These are phyloP conservation scores for Ptychoptera albimana DNA, from an alignment of 2,888 invertebrate species.

Conservation along the genomic window DNA sequence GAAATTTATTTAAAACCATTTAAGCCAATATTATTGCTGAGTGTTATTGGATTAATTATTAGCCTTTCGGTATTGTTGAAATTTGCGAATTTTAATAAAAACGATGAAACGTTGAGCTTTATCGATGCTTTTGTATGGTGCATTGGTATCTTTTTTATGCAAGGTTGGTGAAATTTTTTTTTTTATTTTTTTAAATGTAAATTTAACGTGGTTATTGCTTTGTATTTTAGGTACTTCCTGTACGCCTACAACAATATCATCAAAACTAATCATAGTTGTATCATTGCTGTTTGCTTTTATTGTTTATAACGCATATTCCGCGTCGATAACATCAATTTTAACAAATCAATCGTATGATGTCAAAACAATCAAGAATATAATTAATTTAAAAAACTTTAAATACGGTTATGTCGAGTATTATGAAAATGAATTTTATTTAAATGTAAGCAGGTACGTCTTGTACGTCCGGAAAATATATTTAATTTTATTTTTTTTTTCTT, in stretches of 20 bases:
- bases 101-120: neutral
- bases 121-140: conserved; percentile 2
- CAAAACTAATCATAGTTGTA: conserved; percentile 39
- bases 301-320: conserved; percentile 48
- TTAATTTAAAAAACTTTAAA: conserved; percentile 36
- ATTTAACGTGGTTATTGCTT: too few species aligned
- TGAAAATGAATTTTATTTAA: conserved; percentile 44
- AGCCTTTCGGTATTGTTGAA: conserved; percentile 26
- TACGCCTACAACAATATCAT: conserved; percentile 38
- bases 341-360: conserved; percentile 40
- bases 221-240: conserved; percentile 36
- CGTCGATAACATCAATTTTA: conserved; percentile 47
- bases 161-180: neutral
- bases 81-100: neutral
- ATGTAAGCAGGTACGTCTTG: too few species aligned
- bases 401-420: conserved; percentile 42
- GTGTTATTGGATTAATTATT: conserved; percentile 36
- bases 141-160: conserved; percentile 2
- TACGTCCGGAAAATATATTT: too few species aligned
- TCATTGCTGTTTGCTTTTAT: conserved; percentile 43
- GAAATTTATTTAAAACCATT: conserved; percentile 48
- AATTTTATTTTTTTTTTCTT: too few species aligned
- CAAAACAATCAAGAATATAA: conserved; percentile 39
- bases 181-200: neutral
- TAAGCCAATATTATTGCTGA: conserved; percentile 35